Percentiles rank a stretch among this genome's conserved stretches.
Conservation (phyloP, 2,797 vertebrate genomes). For the Avahi laniger region DNA sequence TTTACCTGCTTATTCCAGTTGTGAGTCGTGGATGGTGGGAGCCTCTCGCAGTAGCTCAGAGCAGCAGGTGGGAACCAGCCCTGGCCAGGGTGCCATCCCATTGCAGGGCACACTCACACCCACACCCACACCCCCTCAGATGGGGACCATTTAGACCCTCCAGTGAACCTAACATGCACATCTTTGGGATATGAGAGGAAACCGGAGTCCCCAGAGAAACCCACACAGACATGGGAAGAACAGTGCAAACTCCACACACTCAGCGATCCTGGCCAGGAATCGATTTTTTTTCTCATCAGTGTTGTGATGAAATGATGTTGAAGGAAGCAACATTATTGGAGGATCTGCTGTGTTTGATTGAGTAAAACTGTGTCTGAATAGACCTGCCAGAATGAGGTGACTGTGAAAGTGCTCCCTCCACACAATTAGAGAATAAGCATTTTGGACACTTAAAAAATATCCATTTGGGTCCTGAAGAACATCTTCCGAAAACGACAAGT, state of each 20-base stretch:
- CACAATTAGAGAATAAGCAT: slow-evolving; percentile 11
- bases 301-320: not conserved
- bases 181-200: not conserved
- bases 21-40: not conserved
- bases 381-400: not conserved
- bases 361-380: not conserved
- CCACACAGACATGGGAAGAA: not conserved
- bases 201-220: not conserved
- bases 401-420: not conserved
- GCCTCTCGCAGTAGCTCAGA: not conserved
- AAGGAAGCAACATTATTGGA: too few species aligned
- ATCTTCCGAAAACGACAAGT: not conserved
- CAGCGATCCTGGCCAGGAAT: not conserved
- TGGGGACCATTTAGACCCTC: not conserved
- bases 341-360: not conserved
- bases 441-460: slow-evolving; percentile 47
- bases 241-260: not conserved
- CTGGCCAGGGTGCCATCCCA: not conserved
- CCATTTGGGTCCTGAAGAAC: slow-evolving; percentile 2
- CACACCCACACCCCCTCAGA: not conserved
- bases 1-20: not conserved
- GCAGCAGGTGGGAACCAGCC: not conserved
- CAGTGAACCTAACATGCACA: not conserved
- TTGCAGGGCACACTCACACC: not conserved
- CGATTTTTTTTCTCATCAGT: not conserved